Base-by-base conservation (phyloP, 2,113 vertebrate species). In the Archilochus colubris region DNA sequence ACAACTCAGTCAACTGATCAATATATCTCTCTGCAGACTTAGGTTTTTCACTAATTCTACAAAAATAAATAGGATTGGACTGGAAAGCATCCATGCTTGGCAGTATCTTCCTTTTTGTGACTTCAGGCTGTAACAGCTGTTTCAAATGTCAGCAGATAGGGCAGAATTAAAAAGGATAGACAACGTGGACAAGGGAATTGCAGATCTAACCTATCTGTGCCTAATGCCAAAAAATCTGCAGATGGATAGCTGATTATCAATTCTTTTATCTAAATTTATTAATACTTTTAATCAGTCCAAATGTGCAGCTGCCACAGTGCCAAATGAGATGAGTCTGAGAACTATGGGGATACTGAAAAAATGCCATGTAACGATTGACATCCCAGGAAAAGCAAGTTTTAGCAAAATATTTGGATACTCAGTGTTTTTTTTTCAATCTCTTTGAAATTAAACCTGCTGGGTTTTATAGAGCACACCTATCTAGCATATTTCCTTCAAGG, bases 141-240 rank as follows among this genome's bases (percentile, higher is more conserved):
- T 96, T 94, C 78, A 96, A 95, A 97, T 96, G 92, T 96, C 86
- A 95, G 80, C 62, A 88, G 62, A 92, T 73, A 97, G 92, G 86
- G 53, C 36, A 95, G 76, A 97, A 95, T 81, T 89, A 78, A 82
- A 91, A 93, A 94, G 80, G 88, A 91, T 8, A 95, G 78, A 91
- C 75, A 87, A 30, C 31, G 36, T 66, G 89, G 91, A 93, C 69
- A 48, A 51, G 73, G 89, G 92, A 95, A 94, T 82, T 89, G 82
- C 64, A 93, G 91, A 87, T 82, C 55, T 75, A 92, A 85, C 55
- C 30, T 93, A 73, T 86, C 55, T 61, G n/a, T 57, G 69, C 16
- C 53, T 75, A 68, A 40, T 38, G 79, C 77, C 79, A 93, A 88
- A 51, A 89, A 93, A 82, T 78, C 73, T 88, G 73, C 91, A 92